phyloP scores from a whole-genome alignment of 2,888 invertebrate genomes.

The Protodeltote pygarga region DNA sequence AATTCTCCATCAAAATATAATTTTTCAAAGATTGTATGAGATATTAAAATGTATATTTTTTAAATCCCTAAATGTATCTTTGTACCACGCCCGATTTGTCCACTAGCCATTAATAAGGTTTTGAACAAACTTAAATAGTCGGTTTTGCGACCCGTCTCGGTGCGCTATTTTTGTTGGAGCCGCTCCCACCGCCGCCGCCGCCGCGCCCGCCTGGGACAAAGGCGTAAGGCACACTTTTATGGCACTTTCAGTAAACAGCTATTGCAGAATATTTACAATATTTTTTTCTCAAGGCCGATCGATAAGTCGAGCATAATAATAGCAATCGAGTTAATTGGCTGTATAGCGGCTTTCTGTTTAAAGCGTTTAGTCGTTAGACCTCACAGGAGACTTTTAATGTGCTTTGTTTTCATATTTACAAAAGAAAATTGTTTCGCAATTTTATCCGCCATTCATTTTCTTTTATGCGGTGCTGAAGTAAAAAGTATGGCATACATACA shows the following conservation, averaged over 20 bases:
- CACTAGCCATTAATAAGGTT: slow-evolving; percentile 54
- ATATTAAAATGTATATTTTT: no score
- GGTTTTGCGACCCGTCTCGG: slow-evolving; percentile 2
- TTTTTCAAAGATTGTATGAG: no score
- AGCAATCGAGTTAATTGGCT: slow-evolving; percentile 9
- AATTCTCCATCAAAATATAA: no score
- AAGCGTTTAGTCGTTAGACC: slow-evolving; percentile 30
- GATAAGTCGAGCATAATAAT: no score
- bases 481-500: no score
- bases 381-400: slow-evolving; percentile 26
- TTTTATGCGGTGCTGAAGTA: no score
- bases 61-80: no score
- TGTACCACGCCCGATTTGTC: slow-evolving; percentile 13
- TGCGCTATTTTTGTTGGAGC: slow-evolving; percentile 6
- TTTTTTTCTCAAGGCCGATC: background rate
- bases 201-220: slow-evolving; percentile 1
- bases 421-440: slow-evolving; percentile 13
- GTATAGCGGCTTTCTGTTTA: slow-evolving; percentile 11
- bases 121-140: slow-evolving; percentile 47
- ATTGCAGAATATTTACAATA: slow-evolving; percentile 12
- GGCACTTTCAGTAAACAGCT: background rate
- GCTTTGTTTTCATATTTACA: slow-evolving; percentile 35
- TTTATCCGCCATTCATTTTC: background rate
- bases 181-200: background rate
- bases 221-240: slow-evolving; percentile 12